These are phyloP conservation scores for Gandaritis pyraliata DNA, from an alignment of 2,888 invertebrate genomes.

Conservation along the genomic window DNA sequence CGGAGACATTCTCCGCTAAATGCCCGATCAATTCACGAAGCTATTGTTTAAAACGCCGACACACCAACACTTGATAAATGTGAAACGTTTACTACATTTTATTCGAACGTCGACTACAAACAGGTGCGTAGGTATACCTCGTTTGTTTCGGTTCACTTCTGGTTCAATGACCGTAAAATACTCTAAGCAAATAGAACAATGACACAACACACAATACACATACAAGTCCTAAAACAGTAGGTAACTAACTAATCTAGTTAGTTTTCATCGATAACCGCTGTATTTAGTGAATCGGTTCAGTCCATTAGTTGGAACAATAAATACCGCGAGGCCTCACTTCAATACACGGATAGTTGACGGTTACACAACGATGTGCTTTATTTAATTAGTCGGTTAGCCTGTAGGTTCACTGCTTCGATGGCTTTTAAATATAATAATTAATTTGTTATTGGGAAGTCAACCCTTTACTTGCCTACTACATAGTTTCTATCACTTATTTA, in stretches of 20 bases:
- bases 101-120: conserved; percentile 8
- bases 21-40: conserved; percentile 13
- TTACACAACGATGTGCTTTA: conserved; percentile 4
- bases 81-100: conserved; percentile 16
- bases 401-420: neutral
- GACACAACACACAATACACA: neutral
- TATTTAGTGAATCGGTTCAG: conserved; percentile 9
- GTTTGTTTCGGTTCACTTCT: conserved; percentile 4
- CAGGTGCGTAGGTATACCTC: neutral
- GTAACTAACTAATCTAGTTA: neutral
- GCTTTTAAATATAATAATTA: neutral
- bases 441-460: too few relatives aligned
- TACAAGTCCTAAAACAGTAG: too few relatives aligned
- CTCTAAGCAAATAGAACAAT: neutral
- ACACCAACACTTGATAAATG: conserved; percentile 15
- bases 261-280: conserved; percentile 9
- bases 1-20: conserved; percentile 13
- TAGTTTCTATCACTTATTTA: too few relatives aligned
- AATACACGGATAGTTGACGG: neutral
- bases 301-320: conserved; percentile 10
- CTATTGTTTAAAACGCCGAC: conserved; percentile 18
- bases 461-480: too few relatives aligned
- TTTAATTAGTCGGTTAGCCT: neutral
- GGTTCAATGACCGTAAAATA: neutral
- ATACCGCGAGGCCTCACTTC: neutral